Evolutionary conservation across 1,140 invertebrate genomes (phyloP), one percentile per base, ranked within the genome.

Genomic region (Heterodera carotae): DNA sequence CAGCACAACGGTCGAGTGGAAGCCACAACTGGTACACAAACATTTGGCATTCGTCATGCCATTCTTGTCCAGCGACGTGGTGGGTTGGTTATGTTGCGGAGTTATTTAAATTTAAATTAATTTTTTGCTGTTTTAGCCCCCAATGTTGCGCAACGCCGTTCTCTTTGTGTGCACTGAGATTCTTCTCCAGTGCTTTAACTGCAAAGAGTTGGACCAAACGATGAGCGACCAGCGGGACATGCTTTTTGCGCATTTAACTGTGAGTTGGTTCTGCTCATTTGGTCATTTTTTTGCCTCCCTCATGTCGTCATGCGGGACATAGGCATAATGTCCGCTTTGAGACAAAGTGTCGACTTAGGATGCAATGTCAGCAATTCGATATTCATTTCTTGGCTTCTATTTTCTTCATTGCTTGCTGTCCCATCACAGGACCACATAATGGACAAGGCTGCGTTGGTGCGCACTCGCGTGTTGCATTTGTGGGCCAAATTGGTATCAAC

Each of bases 141-240:
- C 76, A 59, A 25, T 78, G 34, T 34, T 78, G 25, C 79, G 76
- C 53, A 78, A 81, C 33, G 48, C 76, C 25, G 67, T 78, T 18
- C 62, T 78, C 5, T 79, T 78, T 22, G 76, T 66, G 31, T 78
- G 33, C 80, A 56, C 80, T n/a, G 76, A 79, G 27, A 78, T 78
- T 77, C 48, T 64, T 12, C 79, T 64, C n/a, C 53, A 70, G 7
- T 77, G 76, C 77, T 77, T 53, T n/a, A 34, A 77, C 48, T 56
- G 34, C 25, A n/a, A 53, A 25, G 18, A 34, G 62, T 39, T 68
- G 34, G 33, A 80, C 36, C 36, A 31, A 79, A 25, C 43, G 8
- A 33, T 77, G 77, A 18, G 62, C 27, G 76, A 77, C 18, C 75
- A 77, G 56, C 53, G 76, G 43, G 34, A 64, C 27, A 33, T 53